Percentiles rank a stretch among this genome's conserved stretches.
These are phyloP conservation scores for Pseudonaja textilis DNA, from an alignment of 2,113 vertebrate genomes.

Conservation along the genomic window DNA sequence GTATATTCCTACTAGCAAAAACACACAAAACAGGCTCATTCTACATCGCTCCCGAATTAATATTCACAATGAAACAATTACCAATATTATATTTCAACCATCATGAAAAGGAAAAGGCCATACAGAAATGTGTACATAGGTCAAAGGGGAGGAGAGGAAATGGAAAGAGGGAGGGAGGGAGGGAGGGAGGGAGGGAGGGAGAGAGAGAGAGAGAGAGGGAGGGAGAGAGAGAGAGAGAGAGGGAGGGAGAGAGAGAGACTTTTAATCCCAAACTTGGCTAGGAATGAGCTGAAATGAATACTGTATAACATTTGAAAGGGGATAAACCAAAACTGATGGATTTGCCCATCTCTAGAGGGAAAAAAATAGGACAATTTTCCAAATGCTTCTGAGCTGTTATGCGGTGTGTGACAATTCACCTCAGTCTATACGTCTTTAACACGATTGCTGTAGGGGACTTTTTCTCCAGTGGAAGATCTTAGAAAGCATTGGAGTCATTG, in stretches of 20 bases:
- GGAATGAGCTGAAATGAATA: background rate
- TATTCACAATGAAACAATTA: background rate
- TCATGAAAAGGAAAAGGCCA: background rate
- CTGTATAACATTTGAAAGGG: background rate
- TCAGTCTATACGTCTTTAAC: background rate
- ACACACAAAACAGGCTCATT: background rate
- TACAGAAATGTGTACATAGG: background rate
- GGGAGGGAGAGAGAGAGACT: too few relatives aligned
- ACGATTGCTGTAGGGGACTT: background rate
- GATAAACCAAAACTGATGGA: background rate
- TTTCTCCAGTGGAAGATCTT: conserved; percentile 33
- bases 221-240: too few relatives aligned
- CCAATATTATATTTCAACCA: background rate
- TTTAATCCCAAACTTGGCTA: too few relatives aligned
- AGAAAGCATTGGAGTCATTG: conserved; percentile 36
- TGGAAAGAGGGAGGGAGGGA: too few relatives aligned
- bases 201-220: too few relatives aligned
- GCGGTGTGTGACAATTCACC: background rate
- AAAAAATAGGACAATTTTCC: background rate
- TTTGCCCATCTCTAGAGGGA: background rate
- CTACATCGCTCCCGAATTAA: background rate
- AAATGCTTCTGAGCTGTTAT: background rate
- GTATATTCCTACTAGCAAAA: background rate
- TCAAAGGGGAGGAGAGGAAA: background rate
- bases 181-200: too few relatives aligned